phyloP scores from a whole-genome alignment of 2,888 invertebrate genomes.

The Zygothrica quintamaculata region DNA sequence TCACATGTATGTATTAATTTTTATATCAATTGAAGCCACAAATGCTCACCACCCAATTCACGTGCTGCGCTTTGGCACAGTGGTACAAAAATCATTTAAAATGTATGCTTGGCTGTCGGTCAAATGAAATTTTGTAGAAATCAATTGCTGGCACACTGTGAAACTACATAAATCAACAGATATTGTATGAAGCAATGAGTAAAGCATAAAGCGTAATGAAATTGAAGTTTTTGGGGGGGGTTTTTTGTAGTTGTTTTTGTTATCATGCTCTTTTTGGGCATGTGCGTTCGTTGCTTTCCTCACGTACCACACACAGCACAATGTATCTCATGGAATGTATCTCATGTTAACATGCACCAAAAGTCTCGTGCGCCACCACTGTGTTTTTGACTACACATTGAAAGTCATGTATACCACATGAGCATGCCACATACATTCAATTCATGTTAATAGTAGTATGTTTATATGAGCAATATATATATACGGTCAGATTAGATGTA shows the following conservation, averaged over 20 bases:
- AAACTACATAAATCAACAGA: conserved; percentile 44
- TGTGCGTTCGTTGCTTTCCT: conserved; percentile 61
- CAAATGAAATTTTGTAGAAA: conserved; percentile 5
- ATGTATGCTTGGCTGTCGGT: not conserved
- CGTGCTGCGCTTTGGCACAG: conserved; percentile 58
- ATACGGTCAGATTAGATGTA: conserved; percentile 9
- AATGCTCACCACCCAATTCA: conserved; percentile 37
- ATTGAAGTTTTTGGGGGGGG: conserved; percentile 45
- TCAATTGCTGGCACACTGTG: conserved; percentile 36
- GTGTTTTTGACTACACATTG: conserved; percentile 50
- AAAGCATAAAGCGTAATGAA: conserved; percentile 58
- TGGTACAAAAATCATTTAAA: conserved; percentile 29
- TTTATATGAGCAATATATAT: conserved; percentile 16
- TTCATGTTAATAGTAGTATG: too few species aligned
- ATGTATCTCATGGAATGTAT: conserved; percentile 29
- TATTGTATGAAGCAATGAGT: conserved; percentile 46
- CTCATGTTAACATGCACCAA: conserved; percentile 54
- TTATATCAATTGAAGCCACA: conserved; percentile 16
- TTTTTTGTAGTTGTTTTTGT: too few species aligned
- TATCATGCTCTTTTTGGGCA: conserved; percentile 26
- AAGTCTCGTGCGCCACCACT: conserved; percentile 71
- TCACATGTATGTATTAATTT: not conserved
- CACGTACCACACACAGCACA: conserved; percentile 61
- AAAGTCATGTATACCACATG: conserved; percentile 74
- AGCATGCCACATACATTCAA: conserved; percentile 1